phyloP scores from a whole-genome alignment of 2,888 invertebrate species.

The Halictus quadricinctus region DNA sequence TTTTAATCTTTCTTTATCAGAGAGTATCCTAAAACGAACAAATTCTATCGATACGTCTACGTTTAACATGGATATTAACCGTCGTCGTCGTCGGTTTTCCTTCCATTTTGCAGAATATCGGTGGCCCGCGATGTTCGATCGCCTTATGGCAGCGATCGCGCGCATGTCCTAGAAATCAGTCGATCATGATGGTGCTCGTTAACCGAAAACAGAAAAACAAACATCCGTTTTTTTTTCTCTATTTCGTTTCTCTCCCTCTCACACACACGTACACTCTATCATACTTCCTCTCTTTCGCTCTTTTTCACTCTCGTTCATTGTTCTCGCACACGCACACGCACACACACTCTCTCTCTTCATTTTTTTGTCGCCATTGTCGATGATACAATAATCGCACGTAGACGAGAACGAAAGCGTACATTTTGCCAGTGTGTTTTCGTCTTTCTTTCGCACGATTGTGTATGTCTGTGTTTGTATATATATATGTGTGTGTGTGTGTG shows the following conservation, averaged over 20 bases:
- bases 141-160: slow-evolving; percentile 55
- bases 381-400: slow-evolving; percentile 5
- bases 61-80: slow-evolving; percentile 77
- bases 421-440: not conserved
- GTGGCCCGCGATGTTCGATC: slow-evolving; percentile 70
- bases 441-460: slow-evolving; percentile 14
- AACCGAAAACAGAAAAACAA: slow-evolving; percentile 43
- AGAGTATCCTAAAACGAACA: slow-evolving; percentile 79
- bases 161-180: slow-evolving; percentile 52
- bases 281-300: not conserved
- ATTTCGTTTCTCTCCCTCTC: slow-evolving; percentile 3
- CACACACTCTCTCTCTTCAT: not conserved
- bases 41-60: slow-evolving; percentile 78
- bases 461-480: not conserved
- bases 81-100: slow-evolving; percentile 60
- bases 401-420: slow-evolving; percentile 11
- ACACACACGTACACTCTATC: not conserved
- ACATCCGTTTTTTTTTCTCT: slow-evolving; percentile 8
- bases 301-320: not conserved
- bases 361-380: slow-evolving; percentile 5
- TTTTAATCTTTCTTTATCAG: slow-evolving; percentile 72
- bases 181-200: slow-evolving; percentile 47
- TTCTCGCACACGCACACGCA: not conserved
- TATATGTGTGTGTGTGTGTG: not conserved
- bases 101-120: slow-evolving; percentile 31